Base-by-base conservation (phyloP, 2,797 vertebrate species). In the Hemibagrus guttatus region DNA sequence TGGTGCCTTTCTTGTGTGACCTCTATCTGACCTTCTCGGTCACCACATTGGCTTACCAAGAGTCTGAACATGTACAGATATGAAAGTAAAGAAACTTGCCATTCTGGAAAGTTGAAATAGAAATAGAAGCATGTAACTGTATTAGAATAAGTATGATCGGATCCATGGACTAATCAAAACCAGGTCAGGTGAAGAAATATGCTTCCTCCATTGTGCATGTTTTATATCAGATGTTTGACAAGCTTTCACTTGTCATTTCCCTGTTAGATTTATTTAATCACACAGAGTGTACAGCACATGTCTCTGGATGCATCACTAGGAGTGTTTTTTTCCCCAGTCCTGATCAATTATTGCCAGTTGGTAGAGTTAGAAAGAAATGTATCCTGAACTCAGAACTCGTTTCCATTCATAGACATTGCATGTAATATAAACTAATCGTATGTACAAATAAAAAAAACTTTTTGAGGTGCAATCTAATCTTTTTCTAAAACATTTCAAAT, bases 1-100 rank as follows among this genome's bases (percentile, higher is more conserved):
- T 83, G 42, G 42, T 91, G 86, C 69, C 86, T 84, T 66, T 86
- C 81, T 84, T 82, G n/a, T 74, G 11, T 88, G 82, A 91, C 90
- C 84, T 85, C 83, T 26, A 59, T 81, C 81, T 87, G 85, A 85
- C 21, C 58, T 85, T 84, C 71, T 68, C 11, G 23, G 11, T 59
- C 49, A 75, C 76, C 88, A 87, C 61, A 9, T 17, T 26, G 76
- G 64, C 64, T 89, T 72, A 83, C 72, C 19, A 71, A 79, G 39
- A 39, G n/a, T 61, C 79, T 78, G n/a, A 42, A 64, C 75, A 61
- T 52, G 42, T 76, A n/a, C 74, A 63, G 23, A 64, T 28, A 11
- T 17, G 39, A 81, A 81, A 63, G 14, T 81, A 49, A 31, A 28
- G 16, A 26, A 17, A 7, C 4, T 64, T 11, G 8, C 16, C n/a